A percentile compares a stretch with the other conserved stretches of the same genome.
phyloP scores from a whole-genome alignment of 2,888 invertebrate species.

The Hemicrepidius hirtus region DNA sequence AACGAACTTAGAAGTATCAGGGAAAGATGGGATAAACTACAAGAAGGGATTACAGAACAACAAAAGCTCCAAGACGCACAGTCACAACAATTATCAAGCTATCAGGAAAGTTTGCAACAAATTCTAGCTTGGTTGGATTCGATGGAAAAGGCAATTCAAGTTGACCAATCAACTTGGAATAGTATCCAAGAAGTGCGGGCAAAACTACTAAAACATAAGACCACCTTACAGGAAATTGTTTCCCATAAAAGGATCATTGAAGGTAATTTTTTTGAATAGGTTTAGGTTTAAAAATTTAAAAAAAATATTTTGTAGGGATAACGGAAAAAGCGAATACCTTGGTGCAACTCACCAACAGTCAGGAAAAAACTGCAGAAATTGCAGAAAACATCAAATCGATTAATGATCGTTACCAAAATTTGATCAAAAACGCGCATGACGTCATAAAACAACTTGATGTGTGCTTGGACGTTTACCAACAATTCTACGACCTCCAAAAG shows the following conservation, averaged over 20 bases:
- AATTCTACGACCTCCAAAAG: slow-evolving; percentile 90
- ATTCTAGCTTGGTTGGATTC: slow-evolving; percentile 90
- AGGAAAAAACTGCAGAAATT: slow-evolving; percentile 78
- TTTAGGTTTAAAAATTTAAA: too few relatives aligned
- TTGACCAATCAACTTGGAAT: slow-evolving; percentile 82
- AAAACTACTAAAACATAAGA: slow-evolving; percentile 89
- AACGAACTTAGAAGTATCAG: slow-evolving; percentile 86
- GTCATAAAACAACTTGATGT: slow-evolving; percentile 84
- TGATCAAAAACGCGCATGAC: slow-evolving; percentile 80
- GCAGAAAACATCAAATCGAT: slow-evolving; percentile 83
- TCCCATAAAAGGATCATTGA: slow-evolving; percentile 94
- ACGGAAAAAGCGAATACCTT: slow-evolving; percentile 89
- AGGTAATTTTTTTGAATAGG: slow-evolving; percentile 65
- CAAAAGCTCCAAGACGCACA: slow-evolving; percentile 91
- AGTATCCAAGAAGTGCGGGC: slow-evolving; percentile 90
- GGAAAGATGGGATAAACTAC: slow-evolving; percentile 91
- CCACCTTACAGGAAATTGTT: slow-evolving; percentile 90
- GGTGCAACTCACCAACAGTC: slow-evolving; percentile 77
- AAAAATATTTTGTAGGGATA: slow-evolving; percentile 72
- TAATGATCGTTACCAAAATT: slow-evolving; percentile 83
- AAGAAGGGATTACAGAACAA: slow-evolving; percentile 86
- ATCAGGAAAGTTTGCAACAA: slow-evolving; percentile 90
- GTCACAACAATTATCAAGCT: slow-evolving; percentile 87
- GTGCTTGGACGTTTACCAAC: slow-evolving; percentile 87
- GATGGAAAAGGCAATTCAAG: slow-evolving; percentile 86